These are phyloP conservation scores for Pseudococcus viburni DNA, from an alignment of 2,888 invertebrate genomes.

Conservation along the genomic window DNA sequence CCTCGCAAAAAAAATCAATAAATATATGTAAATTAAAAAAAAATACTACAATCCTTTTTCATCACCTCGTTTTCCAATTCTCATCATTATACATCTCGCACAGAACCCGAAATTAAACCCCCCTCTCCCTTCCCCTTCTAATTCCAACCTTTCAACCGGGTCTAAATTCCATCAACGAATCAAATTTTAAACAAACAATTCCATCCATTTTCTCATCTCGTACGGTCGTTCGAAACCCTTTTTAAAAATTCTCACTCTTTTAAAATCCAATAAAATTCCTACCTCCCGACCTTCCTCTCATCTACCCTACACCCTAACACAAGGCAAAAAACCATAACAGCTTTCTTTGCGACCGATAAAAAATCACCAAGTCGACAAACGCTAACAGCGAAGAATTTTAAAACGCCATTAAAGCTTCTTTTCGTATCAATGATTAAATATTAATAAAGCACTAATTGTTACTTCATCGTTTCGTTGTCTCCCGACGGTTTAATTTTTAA, in stretches of 20 bases:
- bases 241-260: constrained; percentile 11
- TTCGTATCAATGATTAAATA: constrained; percentile 37
- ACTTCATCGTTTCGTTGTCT: neutral
- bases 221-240: neutral
- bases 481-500: constrained; percentile 13
- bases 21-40: neutral
- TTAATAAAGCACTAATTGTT: constrained; percentile 31
- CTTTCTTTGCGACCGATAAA: neutral
- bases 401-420: constrained; percentile 10
- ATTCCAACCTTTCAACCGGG: neutral
- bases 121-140: neutral
- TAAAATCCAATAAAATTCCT: constrained; percentile 3
- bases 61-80: neutral
- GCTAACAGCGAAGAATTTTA: neutral
- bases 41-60: neutral
- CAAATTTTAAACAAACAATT: constrained; percentile 17
- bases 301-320: neutral
- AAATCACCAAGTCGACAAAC: constrained; percentile 22
- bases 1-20: neutral
- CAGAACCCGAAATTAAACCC: neutral
- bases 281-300: neutral
- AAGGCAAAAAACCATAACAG: neutral
- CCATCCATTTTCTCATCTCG: constrained; percentile 7
- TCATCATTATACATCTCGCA: no score
- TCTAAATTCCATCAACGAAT: neutral